Evolutionary conservation across 2,797 vertebrate species (phyloP).

Genomic region (Eulemur rubriventer): DNA sequence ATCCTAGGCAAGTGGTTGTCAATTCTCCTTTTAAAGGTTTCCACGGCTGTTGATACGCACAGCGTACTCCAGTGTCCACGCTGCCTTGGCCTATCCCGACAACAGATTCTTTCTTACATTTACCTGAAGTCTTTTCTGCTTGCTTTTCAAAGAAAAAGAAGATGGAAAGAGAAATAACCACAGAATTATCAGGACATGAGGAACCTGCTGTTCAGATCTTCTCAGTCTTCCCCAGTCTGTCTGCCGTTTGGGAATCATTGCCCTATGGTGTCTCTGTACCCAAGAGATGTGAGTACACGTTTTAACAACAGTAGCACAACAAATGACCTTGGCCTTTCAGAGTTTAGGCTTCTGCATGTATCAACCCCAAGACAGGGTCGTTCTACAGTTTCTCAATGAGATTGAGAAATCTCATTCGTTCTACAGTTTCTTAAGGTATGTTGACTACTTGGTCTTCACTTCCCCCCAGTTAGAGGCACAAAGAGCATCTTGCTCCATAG

Average conservation of each 20-base stretch:
- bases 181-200: neutral
- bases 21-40: neutral
- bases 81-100: neutral
- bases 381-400: neutral
- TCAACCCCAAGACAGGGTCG: neutral
- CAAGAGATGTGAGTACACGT: neutral
- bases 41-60: neutral
- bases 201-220: neutral
- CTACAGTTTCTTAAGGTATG: neutral
- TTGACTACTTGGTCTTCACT: neutral
- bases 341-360: neutral
- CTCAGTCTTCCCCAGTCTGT: neutral
- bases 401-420: too few relatives aligned
- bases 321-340: neutral
- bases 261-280: neutral
- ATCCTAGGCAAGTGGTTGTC: neutral
- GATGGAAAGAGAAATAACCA: neutral
- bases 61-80: too few relatives aligned
- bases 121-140: neutral
- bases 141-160: neutral
- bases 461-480: neutral
- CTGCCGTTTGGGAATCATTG: neutral
- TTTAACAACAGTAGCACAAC: neutral
- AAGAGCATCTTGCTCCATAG: too few relatives aligned
- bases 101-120: neutral